phyloP scores from a whole-genome alignment of 2,113 vertebrate species.

The Rhea pennata region DNA sequence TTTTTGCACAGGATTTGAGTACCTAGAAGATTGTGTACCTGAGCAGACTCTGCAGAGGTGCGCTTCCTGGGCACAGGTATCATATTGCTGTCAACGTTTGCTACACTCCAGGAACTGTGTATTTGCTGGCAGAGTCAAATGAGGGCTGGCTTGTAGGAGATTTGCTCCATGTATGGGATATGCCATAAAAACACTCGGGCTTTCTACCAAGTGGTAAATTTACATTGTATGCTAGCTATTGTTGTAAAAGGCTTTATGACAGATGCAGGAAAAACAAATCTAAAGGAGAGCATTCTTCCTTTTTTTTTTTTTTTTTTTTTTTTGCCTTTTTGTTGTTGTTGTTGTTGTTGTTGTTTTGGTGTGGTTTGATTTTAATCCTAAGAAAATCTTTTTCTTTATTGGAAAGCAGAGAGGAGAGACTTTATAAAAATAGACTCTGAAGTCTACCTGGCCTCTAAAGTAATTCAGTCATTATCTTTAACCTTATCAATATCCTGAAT shows the following conservation, averaged over 20 bases:
- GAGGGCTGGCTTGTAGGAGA: background rate
- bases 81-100: background rate
- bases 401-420: background rate
- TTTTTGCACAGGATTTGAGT: background rate
- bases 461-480: background rate
- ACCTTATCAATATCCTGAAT: constrained; percentile 42
- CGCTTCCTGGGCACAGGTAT: no score
- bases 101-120: background rate
- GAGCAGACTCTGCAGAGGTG: background rate
- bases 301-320: background rate
- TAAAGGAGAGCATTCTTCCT: background rate
- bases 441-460: background rate
- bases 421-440: background rate
- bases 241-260: background rate
- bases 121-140: background rate
- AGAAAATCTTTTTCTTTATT: background rate
- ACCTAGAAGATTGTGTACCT: rapidly evolving
- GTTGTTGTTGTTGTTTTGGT: background rate
- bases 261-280: background rate
- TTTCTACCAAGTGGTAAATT: background rate
- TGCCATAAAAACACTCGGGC: background rate
- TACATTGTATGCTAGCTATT: background rate
- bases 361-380: background rate
- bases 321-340: background rate
- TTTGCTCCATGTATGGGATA: background rate